Evolutionary conservation across 2,113 vertebrate genomes (phyloP), one percentile per base, ranked within the genome.

Genomic region (Halcyon senegalensis): DNA sequence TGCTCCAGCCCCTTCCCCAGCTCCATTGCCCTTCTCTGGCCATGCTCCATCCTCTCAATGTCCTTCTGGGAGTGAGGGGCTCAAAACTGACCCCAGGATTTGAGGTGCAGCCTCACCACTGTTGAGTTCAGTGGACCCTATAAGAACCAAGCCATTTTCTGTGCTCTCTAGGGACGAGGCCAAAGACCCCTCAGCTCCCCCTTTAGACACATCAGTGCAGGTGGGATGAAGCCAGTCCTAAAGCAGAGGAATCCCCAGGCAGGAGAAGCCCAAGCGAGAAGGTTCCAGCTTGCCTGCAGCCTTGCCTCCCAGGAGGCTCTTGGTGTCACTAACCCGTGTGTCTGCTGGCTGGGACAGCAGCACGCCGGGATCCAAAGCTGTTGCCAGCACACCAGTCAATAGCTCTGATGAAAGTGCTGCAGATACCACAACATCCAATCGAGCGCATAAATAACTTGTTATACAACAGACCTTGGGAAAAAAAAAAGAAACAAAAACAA

Each of bases 191-290:
- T 41, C 43, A 21, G 62, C 16, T 55, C 53, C 20, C 63, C 6
- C 1, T 13, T 9, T 15, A n/a, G 53, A 27, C 2, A 16, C 19
- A n/a, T 19, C 13, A 7, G 3, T 11, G 17, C 16, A 20, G 53
- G 51, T 2, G 13, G 70, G 48, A 69, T n/a, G 39, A 50, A 27
- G 27, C 20, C 1, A 0, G 37, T 16, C 64, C 73, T 28, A 17
- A 13, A 1, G 5, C 27, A 14, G 5, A 28, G 4, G 27, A 58
- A 64, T 39, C 35, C 63, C 30, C 17, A 13, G 11, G 7, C 2
- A 21, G 30, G 14, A 53, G n/a, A 51, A 64, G 39, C 27, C 33
- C 81, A 20, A 4, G 9, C 0, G 1, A 33, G 46, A 68, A 27
- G 19, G 3, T 23, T 60, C 84, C 67, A 37, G 5, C 20, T 20